These are phyloP conservation scores for Drosophila ironensis DNA, from an alignment of 1,140 invertebrate species.

Conservation along the genomic window DNA sequence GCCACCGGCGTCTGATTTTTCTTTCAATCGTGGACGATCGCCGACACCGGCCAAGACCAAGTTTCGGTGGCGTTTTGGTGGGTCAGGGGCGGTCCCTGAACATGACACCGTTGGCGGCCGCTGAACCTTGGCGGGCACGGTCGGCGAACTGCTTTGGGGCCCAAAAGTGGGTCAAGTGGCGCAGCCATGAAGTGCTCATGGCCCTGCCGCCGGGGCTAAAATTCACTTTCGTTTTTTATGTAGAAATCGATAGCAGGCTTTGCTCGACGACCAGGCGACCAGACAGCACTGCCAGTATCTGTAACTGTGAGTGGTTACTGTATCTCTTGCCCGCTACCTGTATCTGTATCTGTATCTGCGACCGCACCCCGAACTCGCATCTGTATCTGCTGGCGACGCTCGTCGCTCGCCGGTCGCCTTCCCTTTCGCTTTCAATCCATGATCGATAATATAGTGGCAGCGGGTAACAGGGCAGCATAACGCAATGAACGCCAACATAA, in stretches of 20 bases:
- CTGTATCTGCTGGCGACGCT: neutral
- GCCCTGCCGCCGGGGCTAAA: neutral
- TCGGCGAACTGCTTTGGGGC: slow-evolving; percentile 14
- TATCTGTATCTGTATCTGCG: slow-evolving; percentile 21
- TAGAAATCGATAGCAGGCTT: slow-evolving; percentile 77
- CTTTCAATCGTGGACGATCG: slow-evolving; percentile 57
- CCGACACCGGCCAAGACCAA: too few species aligned
- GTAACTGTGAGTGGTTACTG: too few species aligned
- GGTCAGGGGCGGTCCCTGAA: slow-evolving; percentile 71
- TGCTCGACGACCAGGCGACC: slow-evolving; percentile 63
- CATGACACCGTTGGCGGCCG: slow-evolving; percentile 58
- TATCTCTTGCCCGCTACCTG: neutral
- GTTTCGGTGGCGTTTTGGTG: too few species aligned
- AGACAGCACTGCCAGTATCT: slow-evolving; percentile 26
- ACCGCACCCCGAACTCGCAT: neutral
- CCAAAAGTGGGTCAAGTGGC: slow-evolving; percentile 55
- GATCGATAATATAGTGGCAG: slow-evolving; percentile 75
- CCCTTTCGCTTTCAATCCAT: slow-evolving; percentile 73
- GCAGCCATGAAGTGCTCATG: neutral
- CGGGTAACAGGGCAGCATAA: slow-evolving; percentile 61
- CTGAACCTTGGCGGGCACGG: slow-evolving; percentile 53
- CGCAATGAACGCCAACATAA: slow-evolving; percentile 11
- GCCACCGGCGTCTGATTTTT: slow-evolving; percentile 68
- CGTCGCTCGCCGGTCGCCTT: slow-evolving; percentile 13
- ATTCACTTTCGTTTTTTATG: slow-evolving; percentile 79